Conservation (phyloP, 2,888 invertebrate genomes). For the Melinaea marsaeus region DNA sequence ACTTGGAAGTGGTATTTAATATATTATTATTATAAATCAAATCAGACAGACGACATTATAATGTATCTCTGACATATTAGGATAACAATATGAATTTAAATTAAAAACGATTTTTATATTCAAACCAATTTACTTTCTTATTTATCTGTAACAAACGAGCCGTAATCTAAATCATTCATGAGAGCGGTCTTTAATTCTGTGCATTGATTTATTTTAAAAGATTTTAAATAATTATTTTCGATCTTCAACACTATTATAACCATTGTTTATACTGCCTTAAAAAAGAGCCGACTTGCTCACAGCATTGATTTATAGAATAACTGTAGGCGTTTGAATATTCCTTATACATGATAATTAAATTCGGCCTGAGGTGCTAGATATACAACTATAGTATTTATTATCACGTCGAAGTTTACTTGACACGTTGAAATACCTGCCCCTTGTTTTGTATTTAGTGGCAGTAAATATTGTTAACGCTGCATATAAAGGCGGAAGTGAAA, state of each 20-base stretch:
- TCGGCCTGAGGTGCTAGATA: slow-evolving; percentile 64
- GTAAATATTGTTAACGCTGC: slow-evolving; percentile 60
- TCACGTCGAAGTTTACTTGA: slow-evolving; percentile 60
- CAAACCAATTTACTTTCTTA: slow-evolving; percentile 25
- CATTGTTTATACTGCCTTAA: slow-evolving; percentile 69
- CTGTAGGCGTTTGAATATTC: slow-evolving; percentile 56
- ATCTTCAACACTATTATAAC: slow-evolving; percentile 69
- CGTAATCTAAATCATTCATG: slow-evolving; percentile 69
- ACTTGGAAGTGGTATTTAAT: not conserved
- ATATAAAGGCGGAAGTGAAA: slow-evolving; percentile 26
- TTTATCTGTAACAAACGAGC: slow-evolving; percentile 55
- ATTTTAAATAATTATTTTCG: slow-evolving; percentile 69
- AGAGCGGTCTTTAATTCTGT: slow-evolving; percentile 68
- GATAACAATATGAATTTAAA: slow-evolving; percentile 21
- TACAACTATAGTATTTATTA: slow-evolving; percentile 65
- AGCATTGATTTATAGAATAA: slow-evolving; percentile 58
- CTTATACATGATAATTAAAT: slow-evolving; percentile 72
- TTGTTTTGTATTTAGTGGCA: slow-evolving; percentile 46
- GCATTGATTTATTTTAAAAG: slow-evolving; percentile 73
- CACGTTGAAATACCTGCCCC: slow-evolving; percentile 60
- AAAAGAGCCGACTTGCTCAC: slow-evolving; percentile 47
- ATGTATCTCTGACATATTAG: slow-evolving; percentile 8
- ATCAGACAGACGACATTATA: not conserved
- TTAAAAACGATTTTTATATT: slow-evolving; percentile 21
- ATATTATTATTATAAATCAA: not conserved